Evolutionary conservation across 2,888 invertebrate genomes (phyloP), one percentile per base, ranked within the genome.

Genomic region (Mythimna pallens): DNA sequence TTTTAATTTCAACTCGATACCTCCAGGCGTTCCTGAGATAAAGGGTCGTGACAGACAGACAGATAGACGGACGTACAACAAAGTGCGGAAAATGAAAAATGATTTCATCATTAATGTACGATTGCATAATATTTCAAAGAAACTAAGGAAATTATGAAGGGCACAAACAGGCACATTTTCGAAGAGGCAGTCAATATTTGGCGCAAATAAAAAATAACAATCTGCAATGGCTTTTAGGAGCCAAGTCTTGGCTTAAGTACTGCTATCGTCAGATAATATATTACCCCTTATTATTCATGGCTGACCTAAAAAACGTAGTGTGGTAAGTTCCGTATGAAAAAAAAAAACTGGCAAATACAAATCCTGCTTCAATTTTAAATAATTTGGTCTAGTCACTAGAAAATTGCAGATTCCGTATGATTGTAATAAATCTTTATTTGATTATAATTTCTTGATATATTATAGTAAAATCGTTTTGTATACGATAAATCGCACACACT

Each of bases 211-310:
- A 12, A 43, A 52, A 22, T 52, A 34, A 57, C 10, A 14, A 20
- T 20, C 50, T 50, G 9, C 34, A 52, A 76, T 52, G 34, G n/a
- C 22, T 65, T 76, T 59, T 17, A 73, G 58, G 43, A 65, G 43
- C 52, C 58, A 58, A 59, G 65, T 54, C 17, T 65, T 40, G n/a
- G 7, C 52, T 52, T 43, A 34, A 72, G 40, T 58, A 25, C 25
- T 36, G 20, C 6, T 50, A 57, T 34, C 34, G n/a, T 14, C 12
- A 43, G 22, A 55, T 4, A 34, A 70, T 25, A 9, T 50, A 36
- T 20, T 70, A 50, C 17, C 8, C 8, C n/a, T 4, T 74, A 36
- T 30, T 47, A 40, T 73, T 47, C n/a, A 36, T 55, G 14, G n/a
- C 7, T 62, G 17, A n/a, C n/a, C 25, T n/a, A 36, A 25, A 47